These are phyloP conservation scores for Microctenopoma lineatum DNA, from an alignment of 2,797 vertebrate genomes.

Conservation along the genomic window DNA sequence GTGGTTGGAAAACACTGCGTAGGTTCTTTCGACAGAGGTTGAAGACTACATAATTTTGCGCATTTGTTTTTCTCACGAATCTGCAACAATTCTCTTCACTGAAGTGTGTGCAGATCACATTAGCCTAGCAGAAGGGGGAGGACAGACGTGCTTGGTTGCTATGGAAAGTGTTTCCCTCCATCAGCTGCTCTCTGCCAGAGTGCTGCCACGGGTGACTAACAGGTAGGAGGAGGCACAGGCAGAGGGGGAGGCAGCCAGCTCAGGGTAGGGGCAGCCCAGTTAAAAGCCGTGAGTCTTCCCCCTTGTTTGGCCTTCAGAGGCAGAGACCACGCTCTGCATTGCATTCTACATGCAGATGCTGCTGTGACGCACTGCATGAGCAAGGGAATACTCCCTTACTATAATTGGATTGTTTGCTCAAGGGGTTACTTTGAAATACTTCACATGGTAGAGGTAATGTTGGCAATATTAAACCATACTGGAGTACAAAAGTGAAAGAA, in stretches of 20 bases:
- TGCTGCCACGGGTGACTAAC: conserved; percentile 74
- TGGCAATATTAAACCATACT: background rate
- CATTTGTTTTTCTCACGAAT: conserved; percentile 50
- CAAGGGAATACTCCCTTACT: conserved; percentile 64
- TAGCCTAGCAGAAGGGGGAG: conserved; percentile 47
- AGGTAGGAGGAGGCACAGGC: conserved; percentile 58
- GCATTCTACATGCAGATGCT: conserved; percentile 73
- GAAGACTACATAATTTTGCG: conserved; percentile 12
- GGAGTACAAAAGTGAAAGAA: background rate
- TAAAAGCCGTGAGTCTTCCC: conserved; percentile 67
- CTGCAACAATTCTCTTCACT: conserved; percentile 35
- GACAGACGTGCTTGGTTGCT: conserved; percentile 64
- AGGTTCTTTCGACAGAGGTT: conserved; percentile 30
- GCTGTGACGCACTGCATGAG: conserved; percentile 65
- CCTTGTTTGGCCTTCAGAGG: conserved; percentile 58
- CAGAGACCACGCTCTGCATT: conserved; percentile 54
- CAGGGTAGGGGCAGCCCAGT: conserved; percentile 43
- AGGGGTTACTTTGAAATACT: conserved; percentile 24
- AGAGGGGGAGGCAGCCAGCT: conserved; percentile 30
- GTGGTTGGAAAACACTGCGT: conserved; percentile 71
- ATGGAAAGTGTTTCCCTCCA: conserved; percentile 83
- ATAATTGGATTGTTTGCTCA: conserved; percentile 62
- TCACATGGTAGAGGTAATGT: background rate
- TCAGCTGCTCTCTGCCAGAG: conserved; percentile 74
- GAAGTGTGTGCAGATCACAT: conserved; percentile 54